phyloP scores from a whole-genome alignment of 2,888 invertebrate genomes.

The Keiferia lycopersicella region DNA sequence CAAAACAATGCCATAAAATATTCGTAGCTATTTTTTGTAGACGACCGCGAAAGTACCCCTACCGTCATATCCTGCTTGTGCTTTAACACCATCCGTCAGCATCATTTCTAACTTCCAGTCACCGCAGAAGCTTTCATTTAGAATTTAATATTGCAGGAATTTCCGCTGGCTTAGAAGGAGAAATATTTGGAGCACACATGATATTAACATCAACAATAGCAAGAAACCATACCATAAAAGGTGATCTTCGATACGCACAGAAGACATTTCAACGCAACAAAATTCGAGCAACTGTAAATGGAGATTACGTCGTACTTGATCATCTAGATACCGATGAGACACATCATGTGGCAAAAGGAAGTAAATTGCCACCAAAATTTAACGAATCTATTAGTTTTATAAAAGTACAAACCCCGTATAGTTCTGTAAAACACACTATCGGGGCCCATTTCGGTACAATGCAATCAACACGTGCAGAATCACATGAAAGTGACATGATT shows the following conservation, averaged over 20 bases:
- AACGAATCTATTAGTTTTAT: conserved; percentile 37
- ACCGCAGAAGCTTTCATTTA: no score
- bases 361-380: conserved; percentile 31
- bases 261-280: conserved; percentile 57
- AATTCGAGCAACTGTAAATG: conserved; percentile 46
- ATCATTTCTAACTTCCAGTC: no score
- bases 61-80: no score
- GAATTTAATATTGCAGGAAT: not conserved
- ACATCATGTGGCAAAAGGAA: conserved; percentile 52
- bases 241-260: conserved; percentile 52
- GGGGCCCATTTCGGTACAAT: not conserved
- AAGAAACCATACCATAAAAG: conserved; percentile 57
- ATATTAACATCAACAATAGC: conserved; percentile 81
- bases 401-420: conserved; percentile 30
- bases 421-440: conserved; percentile 40
- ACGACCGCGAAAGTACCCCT: no score
- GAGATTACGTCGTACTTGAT: conserved; percentile 58
- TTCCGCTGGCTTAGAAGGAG: conserved; percentile 82
- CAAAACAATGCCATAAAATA: not conserved
- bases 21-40: no score
- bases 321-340: conserved; percentile 56
- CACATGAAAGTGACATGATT: conserved; percentile 47
- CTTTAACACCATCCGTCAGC: no score
- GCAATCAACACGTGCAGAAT: conserved; percentile 20
- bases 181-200: conserved; percentile 85